Conservation (phyloP, 2,113 vertebrate species). For the Mixornis gularis region DNA sequence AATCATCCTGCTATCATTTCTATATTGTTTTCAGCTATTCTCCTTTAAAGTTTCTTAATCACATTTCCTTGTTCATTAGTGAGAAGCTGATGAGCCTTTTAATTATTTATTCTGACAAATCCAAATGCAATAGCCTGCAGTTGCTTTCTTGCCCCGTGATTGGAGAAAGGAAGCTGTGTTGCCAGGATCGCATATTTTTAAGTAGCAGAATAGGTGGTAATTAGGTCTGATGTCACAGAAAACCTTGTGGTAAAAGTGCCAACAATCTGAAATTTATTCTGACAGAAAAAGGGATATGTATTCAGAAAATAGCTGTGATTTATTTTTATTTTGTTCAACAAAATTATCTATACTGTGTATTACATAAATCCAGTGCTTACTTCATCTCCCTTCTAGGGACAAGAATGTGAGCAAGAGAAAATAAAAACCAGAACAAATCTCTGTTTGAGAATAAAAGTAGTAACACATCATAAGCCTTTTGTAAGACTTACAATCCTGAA, state of each 20-base stretch:
- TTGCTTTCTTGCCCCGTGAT: background rate
- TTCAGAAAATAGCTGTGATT: background rate
- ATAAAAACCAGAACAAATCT: background rate
- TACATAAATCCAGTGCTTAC: background rate
- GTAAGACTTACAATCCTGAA: background rate
- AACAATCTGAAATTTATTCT: background rate
- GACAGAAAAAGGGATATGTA: background rate
- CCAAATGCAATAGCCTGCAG: background rate
- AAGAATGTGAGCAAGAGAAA: background rate
- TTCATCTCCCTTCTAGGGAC: background rate
- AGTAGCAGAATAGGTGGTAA: conserved; percentile 18
- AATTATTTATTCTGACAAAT: conserved; percentile 49
- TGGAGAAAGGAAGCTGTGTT: background rate
- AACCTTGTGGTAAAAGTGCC: background rate
- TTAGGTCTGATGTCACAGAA: conserved; percentile 25
- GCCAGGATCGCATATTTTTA: background rate
- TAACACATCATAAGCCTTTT: background rate
- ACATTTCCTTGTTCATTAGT: conserved; percentile 51
- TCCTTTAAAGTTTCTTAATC: conserved; percentile 44
- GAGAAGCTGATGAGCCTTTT: conserved; percentile 22
- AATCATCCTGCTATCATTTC: conserved; percentile 41
- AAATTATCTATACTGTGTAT: background rate
- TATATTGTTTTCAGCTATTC: conserved; percentile 26
- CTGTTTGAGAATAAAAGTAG: background rate
- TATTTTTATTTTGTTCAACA: background rate